These are phyloP conservation scores for Ceratoteleas bidentatus DNA, from an alignment of 1,140 invertebrate genomes.

Conservation along the genomic window DNA sequence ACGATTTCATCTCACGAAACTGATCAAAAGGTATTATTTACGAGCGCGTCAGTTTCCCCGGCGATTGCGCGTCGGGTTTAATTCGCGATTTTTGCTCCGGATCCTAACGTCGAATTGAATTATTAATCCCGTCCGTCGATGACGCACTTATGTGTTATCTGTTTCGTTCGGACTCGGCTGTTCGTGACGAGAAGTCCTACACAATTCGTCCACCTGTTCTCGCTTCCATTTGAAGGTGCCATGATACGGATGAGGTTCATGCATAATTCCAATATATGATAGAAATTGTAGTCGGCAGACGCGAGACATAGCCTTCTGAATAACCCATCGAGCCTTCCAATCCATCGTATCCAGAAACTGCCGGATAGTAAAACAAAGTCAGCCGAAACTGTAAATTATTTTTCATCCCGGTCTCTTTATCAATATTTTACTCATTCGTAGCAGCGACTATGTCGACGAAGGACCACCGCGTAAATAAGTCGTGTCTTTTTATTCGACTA, in stretches of 20 bases:
- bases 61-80: background rate
- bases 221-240: constrained; percentile 56
- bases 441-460: background rate
- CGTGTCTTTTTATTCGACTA: too few species aligned
- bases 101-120: constrained; percentile 14
- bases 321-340: constrained; percentile 58
- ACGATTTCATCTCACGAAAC: background rate
- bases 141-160: constrained; percentile 34
- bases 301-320: constrained; percentile 60
- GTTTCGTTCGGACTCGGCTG: constrained; percentile 30
- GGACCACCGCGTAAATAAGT: too few species aligned
- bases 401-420: constrained; percentile 31
- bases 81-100: background rate
- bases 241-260: constrained; percentile 61
- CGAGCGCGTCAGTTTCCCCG: background rate
- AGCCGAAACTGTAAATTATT: constrained; percentile 48
- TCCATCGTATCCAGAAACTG: constrained; percentile 47
- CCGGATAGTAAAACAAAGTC: constrained; percentile 45
- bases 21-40: background rate
- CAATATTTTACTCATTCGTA: constrained; percentile 34
- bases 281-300: constrained; percentile 61
- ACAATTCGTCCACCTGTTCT: constrained; percentile 53
- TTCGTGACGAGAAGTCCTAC: constrained; percentile 35
- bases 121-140: constrained; percentile 33
- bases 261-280: constrained; percentile 68